Evolutionary conservation across 2,113 vertebrate genomes (phyloP).

Genomic region (Thamnaconus septentrionalis): DNA sequence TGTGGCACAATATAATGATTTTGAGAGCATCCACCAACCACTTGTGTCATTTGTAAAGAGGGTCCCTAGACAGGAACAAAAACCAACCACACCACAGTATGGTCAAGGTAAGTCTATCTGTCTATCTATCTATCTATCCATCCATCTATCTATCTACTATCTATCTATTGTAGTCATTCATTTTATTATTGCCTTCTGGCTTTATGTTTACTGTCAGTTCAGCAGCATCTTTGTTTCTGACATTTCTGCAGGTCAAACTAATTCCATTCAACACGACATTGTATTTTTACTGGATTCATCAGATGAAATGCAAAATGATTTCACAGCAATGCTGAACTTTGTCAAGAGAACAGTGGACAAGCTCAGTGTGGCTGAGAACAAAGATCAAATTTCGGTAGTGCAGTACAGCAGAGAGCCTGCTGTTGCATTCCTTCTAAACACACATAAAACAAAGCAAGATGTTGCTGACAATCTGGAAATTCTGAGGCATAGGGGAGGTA

Average conservation of each 20-base stretch:
- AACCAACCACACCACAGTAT: conserved; percentile 23
- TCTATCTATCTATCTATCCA: conserved; percentile 18
- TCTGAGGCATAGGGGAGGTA: conserved; percentile 70
- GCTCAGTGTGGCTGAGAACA: conserved; percentile 55
- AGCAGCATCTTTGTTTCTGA: conserved; percentile 28
- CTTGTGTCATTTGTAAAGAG: conserved; percentile 73
- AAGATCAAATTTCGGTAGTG: conserved; percentile 65
- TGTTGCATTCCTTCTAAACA: conserved; percentile 69
- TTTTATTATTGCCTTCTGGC: background rate
- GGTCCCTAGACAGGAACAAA: conserved; percentile 66
- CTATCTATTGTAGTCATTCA: conserved; percentile 2
- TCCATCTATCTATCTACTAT: conserved; percentile 24
- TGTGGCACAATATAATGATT: conserved; percentile 64
- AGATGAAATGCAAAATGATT: conserved; percentile 61
- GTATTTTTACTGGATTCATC: conserved; percentile 78
- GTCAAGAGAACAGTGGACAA: conserved; percentile 61
- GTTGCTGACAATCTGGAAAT: conserved; percentile 39
- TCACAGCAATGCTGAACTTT: conserved; percentile 62
- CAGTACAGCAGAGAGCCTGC: conserved; percentile 68
- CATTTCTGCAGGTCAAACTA: conserved; percentile 33
- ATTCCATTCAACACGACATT: conserved; percentile 61
- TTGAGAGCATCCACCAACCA: conserved; percentile 60
- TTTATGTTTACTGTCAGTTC: conserved; percentile 13
- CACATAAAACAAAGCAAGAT: conserved; percentile 52
- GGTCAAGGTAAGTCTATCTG: conserved; percentile 63